Evolutionary conservation across 2,113 vertebrate genomes (phyloP), one percentile per base, ranked within the genome.

Genomic region (Sander vitreus): DNA sequence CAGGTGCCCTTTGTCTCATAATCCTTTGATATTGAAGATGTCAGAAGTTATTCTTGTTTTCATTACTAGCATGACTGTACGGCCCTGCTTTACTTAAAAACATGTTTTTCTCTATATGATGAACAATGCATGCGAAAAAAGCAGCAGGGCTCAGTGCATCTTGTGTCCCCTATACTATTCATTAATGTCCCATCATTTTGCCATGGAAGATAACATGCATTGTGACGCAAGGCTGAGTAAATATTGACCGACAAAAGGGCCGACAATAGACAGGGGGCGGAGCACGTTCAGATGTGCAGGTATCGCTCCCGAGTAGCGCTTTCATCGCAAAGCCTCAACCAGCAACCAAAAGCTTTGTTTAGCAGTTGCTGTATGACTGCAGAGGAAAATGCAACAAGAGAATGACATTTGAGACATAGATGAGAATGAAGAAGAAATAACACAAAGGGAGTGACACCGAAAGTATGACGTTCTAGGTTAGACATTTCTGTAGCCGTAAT

Each of bases 171-270:
- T 7, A 1, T 25, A 4, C 21, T 25, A 47, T 33, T 73, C 23
- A 67, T 10, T 19, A 25, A 18, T 15, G 45, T 39, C 63, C 67
- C 45, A 21, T 59, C 45, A n/a, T 51, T 45, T 45, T 60, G 30
- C 33, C 45, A 6, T 33, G 25, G 74, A 33, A 60, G 18, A 25
- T 6, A 6, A 23, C 30, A 11, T 3, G 16, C 45, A 73, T 47
- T 60, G 53, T 75, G 76, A 9, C 27, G 60, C 27, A 13, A 51
- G 50, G 18, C 15, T 45, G 23, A 36, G 25, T 59, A 59, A 80
- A 80, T 60, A 72, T 45, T 64, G 51, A 80, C 59, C 72, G 75
- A 69, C 57, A 43, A 67, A 63, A 74, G 2, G 54, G 1, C 33
- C 6, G 36, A 15, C 14, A 36, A 55, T 6, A 23, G 63, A 45